phyloP scores from a whole-genome alignment of 1,140 invertebrate genomes.

The Triops longicaudatus region DNA sequence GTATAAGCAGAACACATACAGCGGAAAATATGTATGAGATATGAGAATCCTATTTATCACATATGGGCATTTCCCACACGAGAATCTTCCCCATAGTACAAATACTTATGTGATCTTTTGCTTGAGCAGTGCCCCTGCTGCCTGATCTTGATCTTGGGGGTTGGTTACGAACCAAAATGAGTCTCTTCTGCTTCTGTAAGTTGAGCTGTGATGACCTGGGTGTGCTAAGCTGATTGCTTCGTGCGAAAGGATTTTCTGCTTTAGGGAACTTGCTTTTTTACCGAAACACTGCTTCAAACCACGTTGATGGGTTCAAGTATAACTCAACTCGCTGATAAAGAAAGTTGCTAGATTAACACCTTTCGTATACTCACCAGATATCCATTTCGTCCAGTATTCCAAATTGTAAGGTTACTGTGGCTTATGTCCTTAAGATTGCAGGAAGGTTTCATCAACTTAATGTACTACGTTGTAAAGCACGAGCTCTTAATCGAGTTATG shows the following conservation, averaged over 20 bases:
- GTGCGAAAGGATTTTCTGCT: neutral
- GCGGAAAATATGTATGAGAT: neutral
- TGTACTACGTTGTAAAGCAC: neutral
- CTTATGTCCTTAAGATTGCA: too few relatives aligned
- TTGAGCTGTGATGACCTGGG: slow-evolving; percentile 1
- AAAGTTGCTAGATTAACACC: too few relatives aligned
- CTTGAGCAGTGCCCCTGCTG: slow-evolving; percentile 2
- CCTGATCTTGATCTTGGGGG: neutral
- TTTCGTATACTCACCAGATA: neutral
- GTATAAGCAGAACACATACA: neutral
- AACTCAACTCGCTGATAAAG: too few relatives aligned
- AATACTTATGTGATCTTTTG: neutral
- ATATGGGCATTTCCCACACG: slow-evolving; percentile 7
- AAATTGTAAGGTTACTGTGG: neutral
- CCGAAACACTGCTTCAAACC: neutral
- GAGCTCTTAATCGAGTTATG: neutral
- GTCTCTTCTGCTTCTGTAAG: slow-evolving; percentile 7
- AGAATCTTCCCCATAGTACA: neutral
- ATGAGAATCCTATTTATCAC: neutral
- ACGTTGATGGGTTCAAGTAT: neutral
- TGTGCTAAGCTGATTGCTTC: slow-evolving; percentile 8
- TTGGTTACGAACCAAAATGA: neutral
- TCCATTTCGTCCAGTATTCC: neutral
- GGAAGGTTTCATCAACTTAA: neutral
- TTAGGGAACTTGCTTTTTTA: neutral